phyloP scores from a whole-genome alignment of 2,113 vertebrate species.

The Piaya cayana region DNA sequence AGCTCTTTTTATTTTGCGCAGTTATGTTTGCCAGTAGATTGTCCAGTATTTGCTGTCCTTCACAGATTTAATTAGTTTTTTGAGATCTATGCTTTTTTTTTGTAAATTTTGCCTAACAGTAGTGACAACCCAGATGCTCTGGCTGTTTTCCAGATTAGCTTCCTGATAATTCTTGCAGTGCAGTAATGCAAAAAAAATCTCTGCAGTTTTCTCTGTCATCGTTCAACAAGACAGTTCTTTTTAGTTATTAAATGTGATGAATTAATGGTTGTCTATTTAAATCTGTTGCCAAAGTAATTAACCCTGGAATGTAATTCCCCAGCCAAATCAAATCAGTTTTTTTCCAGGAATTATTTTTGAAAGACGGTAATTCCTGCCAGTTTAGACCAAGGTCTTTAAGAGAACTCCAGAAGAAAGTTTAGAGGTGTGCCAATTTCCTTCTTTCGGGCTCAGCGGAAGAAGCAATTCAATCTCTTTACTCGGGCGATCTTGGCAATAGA shows the following conservation, averaged over 20 bases:
- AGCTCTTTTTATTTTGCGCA: background rate
- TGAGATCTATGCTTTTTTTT: background rate
- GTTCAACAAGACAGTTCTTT: background rate
- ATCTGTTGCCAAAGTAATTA: conserved; percentile 41
- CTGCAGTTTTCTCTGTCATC: background rate
- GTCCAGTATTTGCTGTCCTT: background rate
- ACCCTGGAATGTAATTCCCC: background rate
- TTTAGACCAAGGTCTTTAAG: background rate
- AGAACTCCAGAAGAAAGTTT: background rate
- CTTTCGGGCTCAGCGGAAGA: background rate
- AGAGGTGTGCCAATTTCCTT: background rate
- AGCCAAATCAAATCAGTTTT: background rate
- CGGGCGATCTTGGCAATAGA: background rate
- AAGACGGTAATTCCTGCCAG: background rate
- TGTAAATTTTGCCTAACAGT: background rate
- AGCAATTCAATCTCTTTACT: background rate
- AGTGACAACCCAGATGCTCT: background rate
- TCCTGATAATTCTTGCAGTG: background rate
- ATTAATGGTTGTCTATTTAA: background rate
- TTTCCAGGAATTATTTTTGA: background rate
- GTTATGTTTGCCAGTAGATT: background rate
- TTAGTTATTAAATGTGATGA: background rate
- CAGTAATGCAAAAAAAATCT: background rate
- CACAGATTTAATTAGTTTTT: background rate
- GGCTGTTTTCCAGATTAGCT: background rate